Evolutionary conservation across 2,888 invertebrate genomes (phyloP).

Genomic region (Callimorpha dominula): DNA sequence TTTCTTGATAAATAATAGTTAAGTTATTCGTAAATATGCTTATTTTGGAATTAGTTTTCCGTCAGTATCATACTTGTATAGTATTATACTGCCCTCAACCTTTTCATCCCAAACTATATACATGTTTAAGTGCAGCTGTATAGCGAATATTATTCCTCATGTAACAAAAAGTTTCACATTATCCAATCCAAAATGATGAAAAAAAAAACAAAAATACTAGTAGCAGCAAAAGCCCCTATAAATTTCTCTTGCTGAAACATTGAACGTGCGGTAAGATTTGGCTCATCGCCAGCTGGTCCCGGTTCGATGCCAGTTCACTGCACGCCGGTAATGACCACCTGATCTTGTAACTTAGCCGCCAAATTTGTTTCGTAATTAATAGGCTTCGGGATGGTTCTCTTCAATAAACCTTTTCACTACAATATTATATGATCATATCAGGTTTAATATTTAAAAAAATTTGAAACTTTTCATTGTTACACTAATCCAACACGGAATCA

Average conservation of each 20-base stretch:
- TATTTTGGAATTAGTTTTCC: no score
- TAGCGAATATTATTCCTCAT: background rate
- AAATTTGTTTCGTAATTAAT: conserved; percentile 36
- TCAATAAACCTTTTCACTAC: background rate
- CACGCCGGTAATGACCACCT: conserved; percentile 53
- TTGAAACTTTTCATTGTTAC: background rate
- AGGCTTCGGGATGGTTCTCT: conserved; percentile 7
- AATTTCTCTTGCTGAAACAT: conserved; percentile 40
- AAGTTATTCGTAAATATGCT: no score
- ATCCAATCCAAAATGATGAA: background rate
- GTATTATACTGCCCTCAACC: no score
- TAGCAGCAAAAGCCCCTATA: conserved; percentile 33
- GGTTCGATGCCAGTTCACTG: conserved; percentile 45
- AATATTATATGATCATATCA: background rate
- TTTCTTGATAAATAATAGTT: no score
- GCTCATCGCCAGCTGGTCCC: conserved; percentile 45
- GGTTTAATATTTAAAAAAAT: background rate
- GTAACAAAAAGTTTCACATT: background rate
- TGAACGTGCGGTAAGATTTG: conserved; percentile 49
- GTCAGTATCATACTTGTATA: no score
- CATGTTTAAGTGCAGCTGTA: background rate
- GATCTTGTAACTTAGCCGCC: conserved; percentile 47
- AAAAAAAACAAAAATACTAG: conserved; percentile 13
- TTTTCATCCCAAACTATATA: background rate
- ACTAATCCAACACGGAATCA: no score